Base-by-base conservation (phyloP, 2,113 vertebrate genomes). In the Okapia johnstoni region DNA sequence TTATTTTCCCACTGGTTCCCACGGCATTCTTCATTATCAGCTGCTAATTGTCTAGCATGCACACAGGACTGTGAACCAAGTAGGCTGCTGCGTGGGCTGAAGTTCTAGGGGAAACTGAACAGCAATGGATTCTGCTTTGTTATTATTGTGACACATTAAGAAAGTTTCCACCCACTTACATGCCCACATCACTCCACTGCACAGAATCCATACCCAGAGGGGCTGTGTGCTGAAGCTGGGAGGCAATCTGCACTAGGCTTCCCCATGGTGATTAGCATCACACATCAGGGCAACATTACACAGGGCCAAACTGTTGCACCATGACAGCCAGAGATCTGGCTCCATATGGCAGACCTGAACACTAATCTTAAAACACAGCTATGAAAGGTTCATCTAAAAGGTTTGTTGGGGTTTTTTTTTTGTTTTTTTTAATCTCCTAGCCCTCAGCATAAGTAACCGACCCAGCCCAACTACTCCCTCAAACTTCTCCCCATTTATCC, bases 1-100 rank as follows among this genome's bases (percentile, higher is more conserved):
- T 99, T 98, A 99, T 99, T 99, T 99, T 98, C 98, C 97, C 98
- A 93, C 98, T 98, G 98, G 98, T 99, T 99, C 98, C 98, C 98
- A 98, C 98, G 99, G 98, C 98, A 98, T 98, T 98, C 98, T 99
- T 99, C 98, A 99, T 99, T 99, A 99, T 98, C 98, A 97, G 96
- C 96, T 97, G 97, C 98, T 99, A 99, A 99, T 99, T 99, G 98
- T 98, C 98, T 98, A 98, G 98, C 95, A 43, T 97, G 98, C 98
- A 98, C 97, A 96, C 54, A 98, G 98, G 97, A 97, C 97, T 97
- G 97, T 97, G 97, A 98, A 98, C 98, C 98, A 98, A 99, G 98
- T 98, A 97, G 98, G 98, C 96, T 99, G 98, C 90, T 94, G 98
- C 1, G 99, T 99, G 98, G 99, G 99, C 98, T 98, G 97, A 96